These are phyloP conservation scores for Pangasianodon hypophthalmus DNA, from an alignment of 2,113 vertebrate genomes.

Conservation along the genomic window DNA sequence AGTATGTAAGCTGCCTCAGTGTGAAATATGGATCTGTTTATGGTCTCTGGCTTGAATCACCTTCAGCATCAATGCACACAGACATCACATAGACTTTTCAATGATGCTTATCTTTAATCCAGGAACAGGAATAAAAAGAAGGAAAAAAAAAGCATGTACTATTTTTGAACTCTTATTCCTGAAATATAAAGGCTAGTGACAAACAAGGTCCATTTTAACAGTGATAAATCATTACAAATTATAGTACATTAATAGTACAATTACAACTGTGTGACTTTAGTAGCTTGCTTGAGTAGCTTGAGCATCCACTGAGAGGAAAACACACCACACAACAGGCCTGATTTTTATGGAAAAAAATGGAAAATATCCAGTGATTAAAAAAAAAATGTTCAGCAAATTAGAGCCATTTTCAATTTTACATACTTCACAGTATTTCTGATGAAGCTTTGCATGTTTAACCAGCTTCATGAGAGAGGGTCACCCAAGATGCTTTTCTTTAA, in stretches of 20 bases:
- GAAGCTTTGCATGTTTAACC: background rate
- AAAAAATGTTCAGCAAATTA: background rate
- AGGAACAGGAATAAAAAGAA: background rate
- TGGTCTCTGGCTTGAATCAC: background rate
- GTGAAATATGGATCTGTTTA: conserved; percentile 21
- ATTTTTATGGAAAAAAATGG: background rate
- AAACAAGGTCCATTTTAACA: background rate
- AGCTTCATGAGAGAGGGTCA: background rate
- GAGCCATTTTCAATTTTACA: background rate
- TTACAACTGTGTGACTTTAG: background rate
- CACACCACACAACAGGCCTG: background rate
- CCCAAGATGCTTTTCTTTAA: too few relatives aligned
- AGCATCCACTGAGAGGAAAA: background rate
- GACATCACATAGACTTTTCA: conserved; percentile 4
- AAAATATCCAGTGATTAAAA: background rate
- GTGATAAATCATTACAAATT: conserved; percentile 8
- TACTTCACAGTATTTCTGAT: background rate
- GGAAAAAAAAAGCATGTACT: background rate
- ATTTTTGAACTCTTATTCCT: background rate
- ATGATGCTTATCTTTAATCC: background rate
- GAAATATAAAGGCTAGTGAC: background rate
- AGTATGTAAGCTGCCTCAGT: background rate
- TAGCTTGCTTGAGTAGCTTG: conserved; percentile 6
- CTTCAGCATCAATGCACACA: background rate
- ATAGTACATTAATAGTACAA: background rate